phyloP scores from a whole-genome alignment of 2,888 invertebrate species.

The Pandemis corylana region DNA sequence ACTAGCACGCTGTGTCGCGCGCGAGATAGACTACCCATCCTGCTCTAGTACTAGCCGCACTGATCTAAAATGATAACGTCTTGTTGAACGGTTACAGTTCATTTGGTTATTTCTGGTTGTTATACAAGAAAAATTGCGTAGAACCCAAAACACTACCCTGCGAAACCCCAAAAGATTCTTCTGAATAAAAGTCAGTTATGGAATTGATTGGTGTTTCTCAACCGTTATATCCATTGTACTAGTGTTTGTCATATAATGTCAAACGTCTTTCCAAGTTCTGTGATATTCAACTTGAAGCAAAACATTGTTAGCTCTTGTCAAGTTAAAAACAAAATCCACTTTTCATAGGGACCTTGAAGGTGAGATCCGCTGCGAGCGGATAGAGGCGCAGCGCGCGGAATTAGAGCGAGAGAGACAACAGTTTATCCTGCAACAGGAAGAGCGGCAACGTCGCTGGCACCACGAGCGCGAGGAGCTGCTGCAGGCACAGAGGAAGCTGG shows the following conservation, averaged over 20 bases:
- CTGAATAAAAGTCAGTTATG: neutral
- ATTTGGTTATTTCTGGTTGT: neutral
- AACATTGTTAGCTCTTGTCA: neutral
- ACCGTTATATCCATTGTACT: no score
- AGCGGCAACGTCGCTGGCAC: slow-evolving; percentile 78
- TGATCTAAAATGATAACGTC: neutral
- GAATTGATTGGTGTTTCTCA: no score
- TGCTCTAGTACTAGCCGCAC: neutral
- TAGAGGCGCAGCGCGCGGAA: slow-evolving; percentile 86
- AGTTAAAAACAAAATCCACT: neutral
- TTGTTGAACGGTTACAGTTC: neutral
- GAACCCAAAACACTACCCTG: neutral
- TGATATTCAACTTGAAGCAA: no score
- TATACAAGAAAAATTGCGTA: neutral
- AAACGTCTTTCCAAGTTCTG: no score
- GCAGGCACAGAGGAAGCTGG: slow-evolving; percentile 89
- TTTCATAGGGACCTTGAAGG: slow-evolving; percentile 72
- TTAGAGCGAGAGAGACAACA: slow-evolving; percentile 86
- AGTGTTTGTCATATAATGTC: no score
- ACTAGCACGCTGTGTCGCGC: no score
- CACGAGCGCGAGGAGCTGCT: slow-evolving; percentile 86
- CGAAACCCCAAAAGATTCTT: neutral
- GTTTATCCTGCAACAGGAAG: slow-evolving; percentile 85
- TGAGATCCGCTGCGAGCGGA: slow-evolving; percentile 85
- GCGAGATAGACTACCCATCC: no score